Base-by-base conservation (phyloP, 1,140 invertebrate species). In the Grapholita molesta region DNA sequence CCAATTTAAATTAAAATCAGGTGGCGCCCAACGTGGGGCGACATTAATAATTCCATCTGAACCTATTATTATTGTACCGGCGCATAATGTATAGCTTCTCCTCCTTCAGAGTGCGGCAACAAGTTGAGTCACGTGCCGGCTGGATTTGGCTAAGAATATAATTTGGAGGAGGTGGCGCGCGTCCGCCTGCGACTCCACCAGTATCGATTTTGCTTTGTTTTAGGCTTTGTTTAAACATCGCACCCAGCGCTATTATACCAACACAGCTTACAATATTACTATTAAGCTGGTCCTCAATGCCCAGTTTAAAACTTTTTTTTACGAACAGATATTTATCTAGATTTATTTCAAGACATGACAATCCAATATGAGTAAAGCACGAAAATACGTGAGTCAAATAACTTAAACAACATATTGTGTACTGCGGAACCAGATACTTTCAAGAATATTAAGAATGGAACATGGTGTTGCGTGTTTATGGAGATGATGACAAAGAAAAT, bases 111-210 rank as follows among this genome's bases (percentile, higher is more conserved):
- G 67, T 70, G 65, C 74, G 80, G 88, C 88, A 90, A 90, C 88
- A 90, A 90, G 88, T 90, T 83, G 83, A 79, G 84, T 88, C 88
- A 90, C 87, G 87, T 90, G 87, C 88, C 70, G 72, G 76, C 68
- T 74, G 79, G 81, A 82, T 82, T 85, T 81, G 71, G 79, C 75
- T 72, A 72, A 75, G 85, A 86, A 88, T 84, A 85, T 84, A 83
- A 85, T 79, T 82, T 70, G 75, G 76, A 82, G 77, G 71, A 75
- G 84, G 78, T 83, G 80, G 86, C 81, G 86, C 85, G 84, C 83
- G 88, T 82, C 81, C 84, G 79, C 81, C 81, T 78, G 79, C 76
- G 73, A 83, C 81, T 78, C 78, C 67, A 70, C 65, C 71, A 70
- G 77, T 90, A 89, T 90, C 84, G 86, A 89, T 90, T 84, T 86